Percentiles rank a stretch among this genome's conserved stretches.
Evolutionary conservation across 2,797 vertebrate genomes (phyloP).

Genomic region (Galagoides demidoff): DNA sequence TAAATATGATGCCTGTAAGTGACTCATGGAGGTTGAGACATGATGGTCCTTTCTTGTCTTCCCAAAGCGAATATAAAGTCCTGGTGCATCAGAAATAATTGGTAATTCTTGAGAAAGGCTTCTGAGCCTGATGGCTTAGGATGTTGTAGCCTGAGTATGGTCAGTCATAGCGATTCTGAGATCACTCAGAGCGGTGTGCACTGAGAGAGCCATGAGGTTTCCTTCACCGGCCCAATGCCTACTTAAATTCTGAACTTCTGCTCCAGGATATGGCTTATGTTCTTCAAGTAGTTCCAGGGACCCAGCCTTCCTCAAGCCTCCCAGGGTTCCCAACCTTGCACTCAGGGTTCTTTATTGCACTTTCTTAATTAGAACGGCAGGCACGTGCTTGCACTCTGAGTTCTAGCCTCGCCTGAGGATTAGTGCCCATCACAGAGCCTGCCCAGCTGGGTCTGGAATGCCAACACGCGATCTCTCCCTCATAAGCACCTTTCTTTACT

Average conservation of each 20-base stretch:
- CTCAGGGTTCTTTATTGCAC: not conserved
- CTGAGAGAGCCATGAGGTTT: not conserved
- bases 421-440: not conserved
- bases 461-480: not conserved
- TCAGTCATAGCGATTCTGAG: not conserved
- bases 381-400: not conserved
- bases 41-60: not conserved
- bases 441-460: too few species aligned
- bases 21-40: not conserved
- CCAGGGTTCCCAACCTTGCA: not conserved
- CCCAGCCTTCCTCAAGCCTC: not conserved
- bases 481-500: not conserved
- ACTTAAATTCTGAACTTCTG: not conserved
- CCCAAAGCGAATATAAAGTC: not conserved
- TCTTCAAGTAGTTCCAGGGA: not conserved
- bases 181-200: not conserved
- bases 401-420: not conserved
- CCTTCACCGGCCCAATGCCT: not conserved
- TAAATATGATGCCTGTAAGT: not conserved
- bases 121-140: not conserved
- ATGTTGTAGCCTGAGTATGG: not conserved
- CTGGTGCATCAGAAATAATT: not conserved
- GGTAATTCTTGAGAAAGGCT: not conserved
- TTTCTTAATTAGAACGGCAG: not conserved
- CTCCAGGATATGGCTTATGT: not conserved